A percentile compares a stretch with the other conserved stretches of the same genome.
These are phyloP conservation scores for Myotis davidii DNA, from an alignment of 2,113 vertebrate genomes.

Conservation along the genomic window DNA sequence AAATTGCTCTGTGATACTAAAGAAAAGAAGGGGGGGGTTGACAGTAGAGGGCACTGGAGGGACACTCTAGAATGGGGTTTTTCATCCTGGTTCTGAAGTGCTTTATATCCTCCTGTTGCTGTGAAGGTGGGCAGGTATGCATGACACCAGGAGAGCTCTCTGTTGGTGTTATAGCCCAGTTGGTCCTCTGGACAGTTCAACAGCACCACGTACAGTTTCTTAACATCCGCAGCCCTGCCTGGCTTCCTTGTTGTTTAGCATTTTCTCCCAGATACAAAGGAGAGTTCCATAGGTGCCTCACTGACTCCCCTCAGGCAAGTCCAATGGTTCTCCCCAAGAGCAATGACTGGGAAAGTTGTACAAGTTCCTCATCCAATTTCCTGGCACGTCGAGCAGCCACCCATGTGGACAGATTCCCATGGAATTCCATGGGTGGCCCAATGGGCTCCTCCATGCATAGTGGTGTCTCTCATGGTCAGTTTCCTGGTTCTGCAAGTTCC, in stretches of 20 bases:
- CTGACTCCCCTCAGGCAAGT: background rate
- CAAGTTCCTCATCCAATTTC: background rate
- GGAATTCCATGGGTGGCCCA: background rate
- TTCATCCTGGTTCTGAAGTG: background rate
- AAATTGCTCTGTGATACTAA: background rate
- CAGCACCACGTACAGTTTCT: background rate
- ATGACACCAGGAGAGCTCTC: background rate
- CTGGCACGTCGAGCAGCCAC: background rate
- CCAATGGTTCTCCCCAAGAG: background rate
- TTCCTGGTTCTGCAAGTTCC: background rate
- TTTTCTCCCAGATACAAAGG: background rate
- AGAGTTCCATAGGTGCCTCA: no score
- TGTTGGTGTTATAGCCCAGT: background rate
- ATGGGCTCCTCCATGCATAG: background rate
- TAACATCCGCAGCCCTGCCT: background rate
- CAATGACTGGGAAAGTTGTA: background rate
- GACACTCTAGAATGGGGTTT: background rate
- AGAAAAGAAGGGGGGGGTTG: background rate
- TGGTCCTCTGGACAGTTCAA: background rate
- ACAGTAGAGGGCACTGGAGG: conserved; percentile 59
- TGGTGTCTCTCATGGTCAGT: background rate
- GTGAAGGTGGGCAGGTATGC: background rate
- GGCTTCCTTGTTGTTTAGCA: background rate
- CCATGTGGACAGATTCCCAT: background rate
- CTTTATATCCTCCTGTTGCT: background rate